Percentiles rank a stretch among this genome's conserved stretches.
Evolutionary conservation across 2,797 vertebrate genomes (phyloP).

Genomic region (Clarias platycephalus): DNA sequence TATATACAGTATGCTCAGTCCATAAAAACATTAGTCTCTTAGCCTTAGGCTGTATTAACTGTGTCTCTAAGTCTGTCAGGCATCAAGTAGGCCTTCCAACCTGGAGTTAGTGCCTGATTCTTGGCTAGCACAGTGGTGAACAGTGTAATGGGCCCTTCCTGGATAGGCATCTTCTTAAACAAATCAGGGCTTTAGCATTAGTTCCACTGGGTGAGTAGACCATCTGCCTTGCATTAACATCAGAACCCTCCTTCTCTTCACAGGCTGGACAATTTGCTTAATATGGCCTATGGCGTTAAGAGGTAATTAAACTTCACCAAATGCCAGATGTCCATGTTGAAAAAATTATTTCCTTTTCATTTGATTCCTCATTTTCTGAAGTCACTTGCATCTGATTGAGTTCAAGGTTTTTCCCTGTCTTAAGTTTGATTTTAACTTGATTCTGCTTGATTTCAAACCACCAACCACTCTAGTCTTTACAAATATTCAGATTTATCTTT

Average conservation of each 20-base stretch:
- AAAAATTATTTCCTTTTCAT: slow-evolving; percentile 83
- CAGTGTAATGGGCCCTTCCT: slow-evolving; percentile 78
- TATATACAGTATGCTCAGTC: not conserved
- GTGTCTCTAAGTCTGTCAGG: slow-evolving; percentile 41
- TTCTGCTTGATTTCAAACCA: slow-evolving; percentile 66
- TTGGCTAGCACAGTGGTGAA: slow-evolving; percentile 68
- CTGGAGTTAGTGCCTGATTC: slow-evolving; percentile 53
- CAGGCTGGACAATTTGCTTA: slow-evolving; percentile 99
- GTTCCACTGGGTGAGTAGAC: slow-evolving; percentile 99
- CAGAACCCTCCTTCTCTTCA: slow-evolving; percentile 99
- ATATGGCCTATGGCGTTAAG: slow-evolving; percentile 99
- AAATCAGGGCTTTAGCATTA: slow-evolving; percentile 89
- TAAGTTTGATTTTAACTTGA: slow-evolving; percentile 67
- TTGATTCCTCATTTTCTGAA: slow-evolving; percentile 73
- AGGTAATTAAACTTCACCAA: slow-evolving; percentile 99
- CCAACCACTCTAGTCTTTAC: slow-evolving; percentile 55
- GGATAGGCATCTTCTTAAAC: slow-evolving; percentile 78
- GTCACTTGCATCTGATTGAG: slow-evolving; percentile 87
- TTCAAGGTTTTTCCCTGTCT: slow-evolving; percentile 73
- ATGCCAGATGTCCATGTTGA: slow-evolving; percentile 99
- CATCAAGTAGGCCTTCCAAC: slow-evolving; percentile 40
- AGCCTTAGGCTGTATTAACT: slow-evolving; percentile 44
- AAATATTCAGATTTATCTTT: slow-evolving; percentile 69
- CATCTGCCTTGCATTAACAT: slow-evolving; percentile 99
- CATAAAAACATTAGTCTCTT: slow-evolving; percentile 14